Evolutionary conservation across 1,140 invertebrate genomes (phyloP).

Genomic region (Psilanteris sp.): DNA sequence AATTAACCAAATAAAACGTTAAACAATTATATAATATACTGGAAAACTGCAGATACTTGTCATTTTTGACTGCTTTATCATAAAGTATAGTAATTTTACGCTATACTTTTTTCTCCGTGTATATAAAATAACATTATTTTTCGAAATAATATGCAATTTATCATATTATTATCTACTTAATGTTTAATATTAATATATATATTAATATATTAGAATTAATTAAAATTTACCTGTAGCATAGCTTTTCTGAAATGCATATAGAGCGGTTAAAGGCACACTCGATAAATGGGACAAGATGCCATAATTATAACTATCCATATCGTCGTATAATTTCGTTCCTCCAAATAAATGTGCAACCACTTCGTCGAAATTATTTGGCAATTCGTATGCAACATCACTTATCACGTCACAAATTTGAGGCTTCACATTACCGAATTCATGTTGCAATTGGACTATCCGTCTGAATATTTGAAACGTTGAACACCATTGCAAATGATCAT

Average conservation of each 20-base stretch:
- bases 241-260: constrained; percentile 80
- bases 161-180: no score
- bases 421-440: constrained; percentile 79
- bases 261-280: constrained; percentile 83
- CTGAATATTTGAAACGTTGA: constrained; percentile 71
- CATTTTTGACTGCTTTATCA: no score
- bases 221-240: constrained; percentile 54
- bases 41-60: no score
- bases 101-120: no score
- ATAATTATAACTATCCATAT: constrained; percentile 83
- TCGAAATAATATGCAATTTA: no score
- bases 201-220: background rate
- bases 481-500: constrained; percentile 73
- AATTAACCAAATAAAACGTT: no score
- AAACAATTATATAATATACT: no score
- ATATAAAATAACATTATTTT: no score
- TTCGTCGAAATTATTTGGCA: constrained; percentile 79
- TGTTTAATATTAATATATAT: background rate
- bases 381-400: constrained; percentile 67
- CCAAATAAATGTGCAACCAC: constrained; percentile 80
- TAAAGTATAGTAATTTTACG: no score
- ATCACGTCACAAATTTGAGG: constrained; percentile 80
- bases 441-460: constrained; percentile 68
- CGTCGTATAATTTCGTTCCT: constrained; percentile 74
- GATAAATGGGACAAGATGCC: constrained; percentile 83